Evolutionary conservation across 1,140 invertebrate genomes (phyloP).

Genomic region (Drosophila carrolli): DNA sequence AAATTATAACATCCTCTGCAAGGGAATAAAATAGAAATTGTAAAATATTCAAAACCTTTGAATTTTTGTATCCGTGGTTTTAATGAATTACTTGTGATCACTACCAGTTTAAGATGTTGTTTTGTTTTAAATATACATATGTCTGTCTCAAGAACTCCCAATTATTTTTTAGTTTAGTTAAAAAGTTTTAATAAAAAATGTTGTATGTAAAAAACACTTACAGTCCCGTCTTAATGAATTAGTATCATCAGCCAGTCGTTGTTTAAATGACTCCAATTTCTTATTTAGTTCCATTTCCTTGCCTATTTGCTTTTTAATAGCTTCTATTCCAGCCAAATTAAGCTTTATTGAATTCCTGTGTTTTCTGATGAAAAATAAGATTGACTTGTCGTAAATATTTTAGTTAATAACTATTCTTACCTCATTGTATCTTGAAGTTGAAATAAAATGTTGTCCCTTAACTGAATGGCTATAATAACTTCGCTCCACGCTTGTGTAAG

Average conservation of each 20-base stretch:
- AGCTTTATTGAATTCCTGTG: slow-evolving; percentile 86
- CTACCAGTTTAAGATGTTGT: too few species aligned
- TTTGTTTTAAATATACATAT: too few species aligned
- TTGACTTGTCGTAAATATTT: not conserved
- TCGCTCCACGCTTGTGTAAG: slow-evolving; percentile 90
- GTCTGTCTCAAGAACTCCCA: too few species aligned
- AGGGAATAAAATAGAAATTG: too few species aligned
- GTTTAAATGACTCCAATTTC: slow-evolving; percentile 87
- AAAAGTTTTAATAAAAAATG: too few species aligned
- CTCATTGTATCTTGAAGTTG: slow-evolving; percentile 84
- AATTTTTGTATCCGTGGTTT: too few species aligned
- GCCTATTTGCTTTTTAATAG: slow-evolving; percentile 87
- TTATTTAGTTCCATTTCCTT: slow-evolving; percentile 89
- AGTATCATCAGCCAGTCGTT: slow-evolving; percentile 86
- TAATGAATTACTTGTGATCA: too few species aligned
- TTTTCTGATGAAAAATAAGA: slow-evolving; percentile 77
- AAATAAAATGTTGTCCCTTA: slow-evolving; percentile 88
- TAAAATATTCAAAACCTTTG: too few species aligned
- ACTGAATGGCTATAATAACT: slow-evolving; percentile 88
- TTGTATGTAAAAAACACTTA: slow-evolving; percentile 42
- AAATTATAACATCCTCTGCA: too few species aligned
- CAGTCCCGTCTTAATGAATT: slow-evolving; percentile 81
- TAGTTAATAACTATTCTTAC: slow-evolving; percentile 18
- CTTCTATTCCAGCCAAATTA: slow-evolving; percentile 86
- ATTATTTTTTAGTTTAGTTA: too few species aligned